Evolutionary conservation across 1,140 invertebrate genomes (phyloP).

Genomic region (Hycleus cichorii): DNA sequence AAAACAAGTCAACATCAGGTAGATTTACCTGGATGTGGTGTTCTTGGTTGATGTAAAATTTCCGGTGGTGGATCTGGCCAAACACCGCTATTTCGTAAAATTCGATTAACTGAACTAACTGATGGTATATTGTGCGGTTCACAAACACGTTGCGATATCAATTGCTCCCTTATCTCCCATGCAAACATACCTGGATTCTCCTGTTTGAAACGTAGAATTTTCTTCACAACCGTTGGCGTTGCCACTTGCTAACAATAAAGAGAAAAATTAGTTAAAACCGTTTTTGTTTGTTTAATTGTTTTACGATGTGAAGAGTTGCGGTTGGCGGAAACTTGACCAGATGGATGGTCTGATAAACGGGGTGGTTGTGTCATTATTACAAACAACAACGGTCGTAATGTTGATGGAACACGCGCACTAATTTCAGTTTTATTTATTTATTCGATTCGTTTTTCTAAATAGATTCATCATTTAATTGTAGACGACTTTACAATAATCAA

Average conservation of each 20-base stretch:
- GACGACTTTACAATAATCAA: no score
- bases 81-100: slow-evolving; percentile 76
- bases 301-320: background rate
- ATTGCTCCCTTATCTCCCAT: slow-evolving; percentile 81
- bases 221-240: slow-evolving; percentile 85
- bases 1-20: background rate
- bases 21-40: slow-evolving; percentile 22
- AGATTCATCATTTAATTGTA: no score
- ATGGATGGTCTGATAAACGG: background rate
- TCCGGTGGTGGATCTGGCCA: slow-evolving; percentile 46
- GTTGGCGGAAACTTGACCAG: slow-evolving; percentile 3
- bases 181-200: slow-evolving; percentile 90
- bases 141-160: slow-evolving; percentile 76
- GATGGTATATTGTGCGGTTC: slow-evolving; percentile 83
- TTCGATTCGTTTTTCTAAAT: no score
- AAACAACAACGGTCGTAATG: slow-evolving; percentile 7
- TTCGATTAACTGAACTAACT: slow-evolving; percentile 91
- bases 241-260: slow-evolving; percentile 68
- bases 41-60: slow-evolving; percentile 23
- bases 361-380: slow-evolving; percentile 10
- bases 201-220: slow-evolving; percentile 83
- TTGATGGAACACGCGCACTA: background rate
- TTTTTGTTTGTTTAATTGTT: background rate
- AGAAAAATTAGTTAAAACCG: background rate
- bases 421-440: no score